Evolutionary conservation across 2,888 invertebrate genomes (phyloP).

Genomic region (Cheilosia impressa): DNA sequence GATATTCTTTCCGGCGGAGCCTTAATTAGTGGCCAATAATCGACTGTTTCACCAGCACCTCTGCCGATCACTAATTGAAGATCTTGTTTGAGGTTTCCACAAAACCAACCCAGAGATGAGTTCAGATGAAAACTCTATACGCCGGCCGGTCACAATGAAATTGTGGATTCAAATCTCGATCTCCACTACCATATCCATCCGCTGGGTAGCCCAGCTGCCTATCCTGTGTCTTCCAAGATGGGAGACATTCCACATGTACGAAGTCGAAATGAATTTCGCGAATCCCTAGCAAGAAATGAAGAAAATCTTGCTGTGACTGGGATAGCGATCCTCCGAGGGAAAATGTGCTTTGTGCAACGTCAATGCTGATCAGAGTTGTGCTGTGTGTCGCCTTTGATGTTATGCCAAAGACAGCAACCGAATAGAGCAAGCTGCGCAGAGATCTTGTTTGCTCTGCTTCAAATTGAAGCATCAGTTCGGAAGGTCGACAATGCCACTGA

Average conservation of each 20-base stretch:
- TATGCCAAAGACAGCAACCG: background rate
- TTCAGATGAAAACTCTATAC: background rate
- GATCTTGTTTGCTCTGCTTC: background rate
- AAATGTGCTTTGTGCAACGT: background rate
- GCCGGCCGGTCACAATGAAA: background rate
- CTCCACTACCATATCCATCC: slow-evolving; percentile 40
- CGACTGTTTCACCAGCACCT: slow-evolving; percentile 63
- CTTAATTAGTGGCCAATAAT: slow-evolving; percentile 72
- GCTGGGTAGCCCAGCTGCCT: slow-evolving; percentile 9
- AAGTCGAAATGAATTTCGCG: slow-evolving; percentile 39
- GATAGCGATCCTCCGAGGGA: background rate
- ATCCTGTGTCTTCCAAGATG: slow-evolving; percentile 20
- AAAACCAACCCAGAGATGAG: slow-evolving; percentile 7
- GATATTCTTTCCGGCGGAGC: slow-evolving; percentile 20
- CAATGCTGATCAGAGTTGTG: background rate
- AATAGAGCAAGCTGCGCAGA: no score
- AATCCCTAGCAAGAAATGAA: slow-evolving; percentile 23
- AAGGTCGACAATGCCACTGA: background rate
- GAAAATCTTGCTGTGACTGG: slow-evolving; percentile 19
- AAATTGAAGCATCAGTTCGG: slow-evolving; percentile 41
- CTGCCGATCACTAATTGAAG: slow-evolving; percentile 61
- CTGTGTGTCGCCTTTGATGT: slow-evolving; percentile 25
- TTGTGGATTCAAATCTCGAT: slow-evolving; percentile 65
- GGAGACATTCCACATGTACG: background rate
- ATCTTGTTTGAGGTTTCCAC: slow-evolving; percentile 21